Base-by-base conservation (phyloP, 2,888 invertebrate genomes). In the Eupithecia dodoneata region DNA sequence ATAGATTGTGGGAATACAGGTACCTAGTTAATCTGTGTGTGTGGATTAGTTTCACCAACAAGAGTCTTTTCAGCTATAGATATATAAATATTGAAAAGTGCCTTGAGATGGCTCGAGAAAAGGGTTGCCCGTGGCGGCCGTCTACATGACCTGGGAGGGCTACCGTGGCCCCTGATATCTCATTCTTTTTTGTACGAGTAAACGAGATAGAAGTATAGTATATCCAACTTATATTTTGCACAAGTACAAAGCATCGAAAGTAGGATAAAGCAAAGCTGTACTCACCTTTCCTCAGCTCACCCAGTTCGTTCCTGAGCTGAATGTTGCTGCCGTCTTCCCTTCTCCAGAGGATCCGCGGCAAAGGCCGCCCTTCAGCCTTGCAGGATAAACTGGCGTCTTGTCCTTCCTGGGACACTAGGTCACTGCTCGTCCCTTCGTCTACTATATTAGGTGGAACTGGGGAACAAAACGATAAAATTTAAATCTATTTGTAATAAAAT, bases 381-480 rank as follows among this genome's bases (percentile, higher is more conserved):
- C 98, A 98, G 81, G 96, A 96, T 71, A 98, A 93, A 69, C 97
- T 97, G 30, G 97, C 96, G 84, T 97, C 97, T 81, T 97, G 97
- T 0, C 97, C 97, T 88, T 98, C 97, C 79, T 96, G 95, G 13
- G 97, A 96, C 42, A 97, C 96, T 75, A 97, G 92, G 88, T 97
- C 97, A 0, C 97, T 97, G 81, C 97, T 97, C 42, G 97, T 97
- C 80, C 97, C 97, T 84, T 97, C 96, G 87, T 97, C 97, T 75
- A 97, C 95, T 85, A 97, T 97, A 87, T 97, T 97, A 59, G 98
- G 98, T 71, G 97, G 97, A 72, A 97, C 98, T 97, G 95, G 4
- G 44, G 47, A 63, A 63, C 30, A 63, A 59, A 63, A 63, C 18
- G 4, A 30, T 18, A 18, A 10, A 4, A 10, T 63, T 52, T 30